Base-by-base conservation (phyloP, 2,888 invertebrate genomes). In the Slavum lentiscoides region DNA sequence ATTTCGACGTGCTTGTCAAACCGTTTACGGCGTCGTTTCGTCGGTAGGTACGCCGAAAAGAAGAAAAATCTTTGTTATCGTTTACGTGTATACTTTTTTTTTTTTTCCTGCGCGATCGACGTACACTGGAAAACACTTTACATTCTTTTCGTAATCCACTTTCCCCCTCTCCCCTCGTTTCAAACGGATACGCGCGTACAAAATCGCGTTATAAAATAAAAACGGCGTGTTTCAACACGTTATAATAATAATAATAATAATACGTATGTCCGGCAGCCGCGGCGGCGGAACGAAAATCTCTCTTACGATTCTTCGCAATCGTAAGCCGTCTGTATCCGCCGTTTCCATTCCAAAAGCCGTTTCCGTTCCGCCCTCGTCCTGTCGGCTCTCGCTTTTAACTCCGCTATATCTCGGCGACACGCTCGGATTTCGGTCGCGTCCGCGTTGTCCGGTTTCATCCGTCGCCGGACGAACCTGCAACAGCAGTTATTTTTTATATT, bases 1-100 rank as follows among this genome's bases (percentile, higher is more conserved):
- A 30, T 76, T 76, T 76, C 76, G 76, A 68, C 61, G 76, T 76
- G 76, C 76, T 76, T 76, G 76, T 76, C 69, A 76, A 68, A 13
- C 74, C 58, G 74, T 74, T n/a, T n/a, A n/a, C n/a, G n/a, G n/a
- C n/a, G n/a, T 74, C 55, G 74, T 75, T 75, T 75, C 74, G 74
- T 43, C 43, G 43, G 43, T 11, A 43, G 55, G n/a, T n/a, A n/a
- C n/a, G 58, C 58, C 58, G 4, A 21, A 37, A 37, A 30, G 23
- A 23, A 68, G 30, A 30, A 30, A 68, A 53, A 68, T 49, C 17
- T 23, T 68, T 21, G 39, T 67, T 67, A 67, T 62, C 13, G 23
- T 43, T 43, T 43, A 43, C 43, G 43, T 43, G n/a, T n/a, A n/a
- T 9, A 6, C 7, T 43, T 11, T 7, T 43, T 43, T 43, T 43